These are phyloP conservation scores for Trachelus troglodyta DNA, from an alignment of 2,888 invertebrate species.

Conservation along the genomic window DNA sequence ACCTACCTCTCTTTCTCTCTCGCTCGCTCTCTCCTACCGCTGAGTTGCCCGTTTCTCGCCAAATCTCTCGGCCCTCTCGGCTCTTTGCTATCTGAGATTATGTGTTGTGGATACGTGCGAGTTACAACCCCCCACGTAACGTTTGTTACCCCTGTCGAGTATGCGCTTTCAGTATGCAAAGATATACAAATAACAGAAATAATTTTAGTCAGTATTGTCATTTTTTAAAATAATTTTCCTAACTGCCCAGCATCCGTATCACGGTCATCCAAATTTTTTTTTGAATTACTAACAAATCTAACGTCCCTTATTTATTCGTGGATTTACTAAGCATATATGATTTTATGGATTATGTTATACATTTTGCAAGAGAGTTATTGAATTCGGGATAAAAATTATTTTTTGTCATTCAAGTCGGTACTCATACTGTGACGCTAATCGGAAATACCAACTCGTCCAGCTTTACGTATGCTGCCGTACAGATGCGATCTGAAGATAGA, in stretches of 20 bases:
- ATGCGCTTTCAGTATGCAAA: not conserved
- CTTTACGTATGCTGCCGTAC: not conserved
- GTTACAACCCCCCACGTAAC: conserved; percentile 31
- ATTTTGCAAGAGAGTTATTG: conserved; percentile 14
- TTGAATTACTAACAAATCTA: not conserved
- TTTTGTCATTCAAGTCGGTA: not conserved
- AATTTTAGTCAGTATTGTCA: conserved; percentile 35
- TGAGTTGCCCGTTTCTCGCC: not conserved
- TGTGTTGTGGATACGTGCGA: conserved; percentile 52
- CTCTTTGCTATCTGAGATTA: conserved; percentile 51
- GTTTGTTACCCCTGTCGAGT: conserved; percentile 17
- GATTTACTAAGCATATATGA: not conserved
- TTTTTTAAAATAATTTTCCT: conserved; percentile 46
- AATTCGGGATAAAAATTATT: conserved; percentile 3
- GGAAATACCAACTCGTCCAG: not conserved
- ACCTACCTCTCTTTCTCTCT: not conserved
- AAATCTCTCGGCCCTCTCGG: not conserved
- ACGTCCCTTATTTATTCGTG: not conserved
- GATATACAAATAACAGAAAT: not conserved
- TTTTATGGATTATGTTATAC: conserved; percentile 18
- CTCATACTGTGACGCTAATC: no score
- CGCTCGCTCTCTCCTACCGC: conserved; percentile 19
- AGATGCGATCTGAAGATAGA: not conserved
- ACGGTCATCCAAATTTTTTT: not conserved
- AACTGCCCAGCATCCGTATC: conserved; percentile 23